phyloP scores from a whole-genome alignment of 2,113 vertebrate species.

The Lepidiolamprologus cunningtoni region DNA sequence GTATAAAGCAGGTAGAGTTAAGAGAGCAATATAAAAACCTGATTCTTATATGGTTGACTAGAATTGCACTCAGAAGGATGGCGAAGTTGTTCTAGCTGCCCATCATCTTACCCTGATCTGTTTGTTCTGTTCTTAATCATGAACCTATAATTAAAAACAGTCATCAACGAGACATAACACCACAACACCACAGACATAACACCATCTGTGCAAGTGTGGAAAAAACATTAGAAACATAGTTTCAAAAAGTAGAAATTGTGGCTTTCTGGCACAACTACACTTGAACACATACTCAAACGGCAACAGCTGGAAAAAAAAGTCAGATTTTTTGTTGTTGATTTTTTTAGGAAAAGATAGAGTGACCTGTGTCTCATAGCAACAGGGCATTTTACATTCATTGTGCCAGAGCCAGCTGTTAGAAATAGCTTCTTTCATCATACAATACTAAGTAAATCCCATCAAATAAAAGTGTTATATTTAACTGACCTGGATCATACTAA shows the following conservation, averaged over 20 bases:
- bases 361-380: not conserved
- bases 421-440: not conserved
- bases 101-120: not conserved
- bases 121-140: not conserved
- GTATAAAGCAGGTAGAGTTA: not conserved
- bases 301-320: not conserved
- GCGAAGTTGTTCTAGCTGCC: not conserved
- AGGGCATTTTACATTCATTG: not conserved
- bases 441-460: not conserved
- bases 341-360: not conserved
- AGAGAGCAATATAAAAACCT: not conserved
- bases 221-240: not conserved
- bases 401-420: not conserved
- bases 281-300: not conserved
- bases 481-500: not conserved
- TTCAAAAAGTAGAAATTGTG: not conserved
- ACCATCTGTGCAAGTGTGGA: not conserved
- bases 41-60: not conserved
- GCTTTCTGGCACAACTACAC: not conserved
- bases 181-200: not conserved
- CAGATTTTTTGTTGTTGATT: not conserved
- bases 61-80: not conserved
- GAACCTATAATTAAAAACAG: not conserved
- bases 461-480: not conserved
- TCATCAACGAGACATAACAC: not conserved